Percentiles rank a stretch among this genome's conserved stretches.
Evolutionary conservation across 2,113 vertebrate species (phyloP).

Genomic region (Talpa occidentalis): DNA sequence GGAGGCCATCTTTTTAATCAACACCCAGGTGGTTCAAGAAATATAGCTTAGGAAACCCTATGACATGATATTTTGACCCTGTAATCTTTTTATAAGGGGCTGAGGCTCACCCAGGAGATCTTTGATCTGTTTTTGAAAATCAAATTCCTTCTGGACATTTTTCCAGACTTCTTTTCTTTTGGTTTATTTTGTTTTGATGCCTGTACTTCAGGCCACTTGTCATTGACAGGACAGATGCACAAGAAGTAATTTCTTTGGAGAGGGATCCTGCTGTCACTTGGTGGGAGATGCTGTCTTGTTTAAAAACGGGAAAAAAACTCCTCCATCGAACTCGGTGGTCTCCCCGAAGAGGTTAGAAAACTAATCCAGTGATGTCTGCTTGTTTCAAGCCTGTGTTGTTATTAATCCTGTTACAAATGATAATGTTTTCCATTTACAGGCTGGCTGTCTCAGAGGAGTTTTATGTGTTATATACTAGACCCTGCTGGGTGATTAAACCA

Average conservation of each 20-base stretch:
- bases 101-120: background rate
- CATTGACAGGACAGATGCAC: background rate
- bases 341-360: constrained; percentile 40
- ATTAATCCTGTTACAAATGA: constrained; percentile 73
- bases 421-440: constrained; percentile 68
- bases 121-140: background rate
- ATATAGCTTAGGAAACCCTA: background rate
- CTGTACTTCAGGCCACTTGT: background rate
- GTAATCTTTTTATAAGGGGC: background rate
- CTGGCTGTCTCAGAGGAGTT: constrained; percentile 50
- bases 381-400: constrained; percentile 57
- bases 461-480: constrained; percentile 46
- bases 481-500: constrained; percentile 74
- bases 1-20: background rate
- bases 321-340: background rate
- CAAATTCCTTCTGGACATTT: background rate
- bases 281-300: constrained; percentile 30
- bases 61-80: background rate
- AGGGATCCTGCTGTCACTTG: background rate
- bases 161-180: background rate
- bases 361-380: constrained; percentile 41
- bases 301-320: constrained; percentile 59
- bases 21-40: background rate
- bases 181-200: background rate
- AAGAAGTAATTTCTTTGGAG: background rate